phyloP scores from a whole-genome alignment of 2,888 invertebrate species.

The Ariolimax columbianus region DNA sequence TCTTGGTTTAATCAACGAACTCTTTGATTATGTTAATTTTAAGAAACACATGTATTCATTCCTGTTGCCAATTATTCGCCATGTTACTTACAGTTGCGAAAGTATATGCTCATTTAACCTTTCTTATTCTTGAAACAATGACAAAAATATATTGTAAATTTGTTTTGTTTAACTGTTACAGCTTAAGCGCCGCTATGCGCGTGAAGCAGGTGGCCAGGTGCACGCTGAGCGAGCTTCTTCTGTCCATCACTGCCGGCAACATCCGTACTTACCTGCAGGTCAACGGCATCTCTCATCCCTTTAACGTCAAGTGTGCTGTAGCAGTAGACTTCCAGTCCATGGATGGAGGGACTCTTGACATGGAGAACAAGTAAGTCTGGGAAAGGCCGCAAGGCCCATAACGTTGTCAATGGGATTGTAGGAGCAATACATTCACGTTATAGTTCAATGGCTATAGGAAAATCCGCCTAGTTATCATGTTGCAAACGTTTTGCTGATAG shows the following conservation, averaged over 20 bases:
- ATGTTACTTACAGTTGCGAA: no score
- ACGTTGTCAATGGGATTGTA: no score
- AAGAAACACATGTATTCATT: no score
- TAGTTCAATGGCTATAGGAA: no score
- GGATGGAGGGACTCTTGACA: constrained; percentile 45
- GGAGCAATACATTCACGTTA: no score
- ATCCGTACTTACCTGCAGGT: constrained; percentile 80
- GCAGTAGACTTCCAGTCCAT: constrained; percentile 71
- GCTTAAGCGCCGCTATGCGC: constrained; percentile 78
- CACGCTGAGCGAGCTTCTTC: constrained; percentile 81
- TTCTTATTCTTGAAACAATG: neutral
- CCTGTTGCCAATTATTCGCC: no score
- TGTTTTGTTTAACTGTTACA: neutral
- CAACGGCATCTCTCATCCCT: constrained; percentile 80
- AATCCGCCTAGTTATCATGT: no score
- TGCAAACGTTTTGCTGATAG: no score
- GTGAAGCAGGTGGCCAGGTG: constrained; percentile 82
- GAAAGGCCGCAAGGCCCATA: neutral
- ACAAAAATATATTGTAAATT: neutral
- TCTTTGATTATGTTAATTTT: no score
- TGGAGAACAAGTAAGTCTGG: constrained; percentile 49
- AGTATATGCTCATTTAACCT: no score
- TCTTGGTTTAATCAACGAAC: no score
- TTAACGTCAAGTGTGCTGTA: constrained; percentile 79
- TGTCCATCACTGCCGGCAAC: constrained; percentile 81